A percentile compares a stretch with the other conserved stretches of the same genome.
Evolutionary conservation across 2,888 invertebrate species (phyloP).

Genomic region (Hydroisotoma schaefferi): DNA sequence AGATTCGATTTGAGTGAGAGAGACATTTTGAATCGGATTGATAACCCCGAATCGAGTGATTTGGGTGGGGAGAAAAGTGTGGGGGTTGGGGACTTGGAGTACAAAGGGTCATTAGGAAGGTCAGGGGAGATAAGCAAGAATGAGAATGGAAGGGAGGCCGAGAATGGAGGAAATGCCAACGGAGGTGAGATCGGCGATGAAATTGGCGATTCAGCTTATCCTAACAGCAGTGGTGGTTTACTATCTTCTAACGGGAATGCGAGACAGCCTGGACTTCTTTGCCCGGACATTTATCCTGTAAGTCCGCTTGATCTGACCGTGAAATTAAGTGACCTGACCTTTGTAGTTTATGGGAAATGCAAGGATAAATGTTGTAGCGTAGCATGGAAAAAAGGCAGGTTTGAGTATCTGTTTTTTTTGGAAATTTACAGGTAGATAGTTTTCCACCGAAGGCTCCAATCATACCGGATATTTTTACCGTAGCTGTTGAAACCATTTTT

Average conservation of each 20-base stretch:
- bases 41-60: background rate
- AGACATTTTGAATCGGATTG: constrained; percentile 9
- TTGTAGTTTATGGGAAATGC: background rate
- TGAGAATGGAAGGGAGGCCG: background rate
- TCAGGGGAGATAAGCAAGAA: background rate
- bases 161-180: constrained; percentile 7
- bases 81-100: background rate
- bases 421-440: constrained; percentile 30
- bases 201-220: constrained; percentile 32
- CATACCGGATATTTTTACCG: constrained; percentile 48
- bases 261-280: constrained; percentile 46
- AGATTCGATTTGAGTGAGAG: constrained; percentile 24
- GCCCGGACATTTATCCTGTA: constrained; percentile 44
- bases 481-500: constrained; percentile 47
- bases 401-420: background rate
- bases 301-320: too few species aligned
- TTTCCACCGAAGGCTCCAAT: constrained; percentile 47
- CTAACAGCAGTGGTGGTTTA: constrained; percentile 33
- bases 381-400: background rate
- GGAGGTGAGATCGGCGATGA: constrained; percentile 26
- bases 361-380: background rate
- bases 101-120: too few species aligned
- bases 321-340: background rate
- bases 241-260: constrained; percentile 35
- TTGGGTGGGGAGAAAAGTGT: background rate